Percentiles rank a stretch among this genome's conserved stretches.
These are phyloP conservation scores for Acrobeloides nanus DNA, from an alignment of 2,888 invertebrate species.

Conservation along the genomic window DNA sequence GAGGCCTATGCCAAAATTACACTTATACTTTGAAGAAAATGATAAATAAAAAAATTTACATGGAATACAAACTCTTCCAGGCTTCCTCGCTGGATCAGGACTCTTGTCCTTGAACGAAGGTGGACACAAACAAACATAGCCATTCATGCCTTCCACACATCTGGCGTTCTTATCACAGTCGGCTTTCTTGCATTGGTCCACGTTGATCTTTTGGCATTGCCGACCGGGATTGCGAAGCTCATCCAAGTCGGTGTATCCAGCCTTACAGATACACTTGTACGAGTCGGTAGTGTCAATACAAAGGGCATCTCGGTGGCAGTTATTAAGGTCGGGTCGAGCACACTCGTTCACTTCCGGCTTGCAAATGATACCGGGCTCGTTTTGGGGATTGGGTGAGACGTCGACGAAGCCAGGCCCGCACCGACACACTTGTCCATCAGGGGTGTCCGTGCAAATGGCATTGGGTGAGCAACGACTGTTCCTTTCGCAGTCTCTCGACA, in stretches of 20 bases:
- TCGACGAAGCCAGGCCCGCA: conserved; percentile 53
- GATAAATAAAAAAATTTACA: conserved; percentile 10
- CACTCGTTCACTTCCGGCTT: conserved; percentile 50
- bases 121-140: conserved; percentile 47
- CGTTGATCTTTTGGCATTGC: conserved; percentile 37
- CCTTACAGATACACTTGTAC: conserved; percentile 37
- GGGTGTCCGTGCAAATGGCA: conserved; percentile 54
- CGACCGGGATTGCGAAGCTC: conserved; percentile 52
- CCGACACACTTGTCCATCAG: conserved; percentile 54
- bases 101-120: conserved; percentile 39
- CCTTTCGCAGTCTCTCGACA: conserved; percentile 50
- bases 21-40: neutral
- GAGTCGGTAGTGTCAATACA: conserved; percentile 51
- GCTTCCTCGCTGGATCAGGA: conserved; percentile 26
- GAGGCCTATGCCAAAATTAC: neutral
- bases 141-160: conserved; percentile 44
- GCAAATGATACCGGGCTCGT: conserved; percentile 43
- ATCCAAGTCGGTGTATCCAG: conserved; percentile 49
- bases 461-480: conserved; percentile 45
- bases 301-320: conserved; percentile 45
- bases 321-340: conserved; percentile 34
- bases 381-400: conserved; percentile 50
- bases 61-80: conserved; percentile 36
- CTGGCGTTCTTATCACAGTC: conserved; percentile 51
- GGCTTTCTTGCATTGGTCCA: conserved; percentile 44